Base-by-base conservation (phyloP, 2,113 vertebrate species). In the Alligator sinensis region DNA sequence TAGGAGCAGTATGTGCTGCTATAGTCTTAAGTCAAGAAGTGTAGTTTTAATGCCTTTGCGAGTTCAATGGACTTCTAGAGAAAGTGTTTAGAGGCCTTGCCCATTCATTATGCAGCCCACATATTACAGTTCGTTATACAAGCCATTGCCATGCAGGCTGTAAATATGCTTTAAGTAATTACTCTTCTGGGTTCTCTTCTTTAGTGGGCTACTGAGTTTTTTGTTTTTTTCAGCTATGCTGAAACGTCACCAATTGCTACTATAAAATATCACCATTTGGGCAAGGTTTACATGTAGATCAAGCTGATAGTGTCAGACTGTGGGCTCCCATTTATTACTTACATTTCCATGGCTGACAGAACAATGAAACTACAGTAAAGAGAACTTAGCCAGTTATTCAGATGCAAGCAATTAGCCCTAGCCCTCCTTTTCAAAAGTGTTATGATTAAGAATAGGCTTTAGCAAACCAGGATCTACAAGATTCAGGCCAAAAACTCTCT, bases 101-200 rank as follows among this genome's bases (percentile, higher is more conserved):
- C 30, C 30, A 27, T 77, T 97, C 85, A 4, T 94, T 91, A 92
- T 84, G 92, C 92, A 83, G 86, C 81, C 92, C 57, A 2, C 93
- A 89, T 77, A 19, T 38, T 90, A 62, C 82, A n/a, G 79, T 91
- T 95, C 80, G 77, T 90, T 94, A 79, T 14, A 77, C 61, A 79
- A 19, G 2, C 24, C 57, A 1, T 12, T 27, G 58, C 91, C 9
- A 6, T 10, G 80, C 3, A 2, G 47, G 38, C 30, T 85, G 64
- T 84, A 89, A 94, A 94, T 89, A 82, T 76, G 79, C 87, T 78
- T 70, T 80, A 55, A 88, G 59, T 79, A 83, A 87, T 94, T 85
- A 66, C 27, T 81, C 77, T 74, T 86, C 76, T 63, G 14, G 25
- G 55, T 84, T 34, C 87, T 96, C 59, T 60, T 86, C 86, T 86